Evolutionary conservation across 2,113 vertebrate genomes (phyloP).

Genomic region (Mormyrus lacerda): DNA sequence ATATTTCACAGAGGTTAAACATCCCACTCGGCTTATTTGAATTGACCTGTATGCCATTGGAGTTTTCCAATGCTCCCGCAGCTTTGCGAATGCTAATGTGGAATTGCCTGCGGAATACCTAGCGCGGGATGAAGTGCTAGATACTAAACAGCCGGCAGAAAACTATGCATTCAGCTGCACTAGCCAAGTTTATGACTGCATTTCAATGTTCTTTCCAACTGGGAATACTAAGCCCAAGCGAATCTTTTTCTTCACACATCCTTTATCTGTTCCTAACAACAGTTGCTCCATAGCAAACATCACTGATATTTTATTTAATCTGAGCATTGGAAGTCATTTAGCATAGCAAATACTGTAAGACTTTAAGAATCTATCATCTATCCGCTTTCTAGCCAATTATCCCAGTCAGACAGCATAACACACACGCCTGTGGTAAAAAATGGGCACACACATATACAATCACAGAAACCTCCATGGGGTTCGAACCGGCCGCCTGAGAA

Average conservation of each 20-base stretch:
- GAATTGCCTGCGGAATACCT: not conserved
- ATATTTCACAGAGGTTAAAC: constrained; percentile 4
- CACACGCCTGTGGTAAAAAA: not conserved
- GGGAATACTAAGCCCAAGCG: not conserved
- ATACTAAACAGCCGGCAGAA: not conserved
- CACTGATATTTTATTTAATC: not conserved
- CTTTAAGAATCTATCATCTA: not conserved
- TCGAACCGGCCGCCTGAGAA: not conserved
- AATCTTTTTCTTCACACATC: not conserved
- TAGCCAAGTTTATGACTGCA: not conserved
- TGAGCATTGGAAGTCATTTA: not conserved
- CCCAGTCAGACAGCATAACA: not conserved
- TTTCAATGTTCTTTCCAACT: not conserved
- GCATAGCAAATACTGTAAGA: not conserved
- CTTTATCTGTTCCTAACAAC: not conserved
- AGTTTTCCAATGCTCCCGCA: not conserved
- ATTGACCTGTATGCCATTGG: not conserved
- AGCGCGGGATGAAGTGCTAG: not conserved
- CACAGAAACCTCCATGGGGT: not conserved
- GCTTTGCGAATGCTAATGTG: not conserved
- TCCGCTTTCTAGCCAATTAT: not conserved
- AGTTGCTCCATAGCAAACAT: not conserved
- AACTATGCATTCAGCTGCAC: not conserved
- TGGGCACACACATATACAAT: not conserved
- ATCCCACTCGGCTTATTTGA: constrained; percentile 7